Conservation (phyloP, 2,113 vertebrate species). For the Aldabrachelys gigantea region DNA sequence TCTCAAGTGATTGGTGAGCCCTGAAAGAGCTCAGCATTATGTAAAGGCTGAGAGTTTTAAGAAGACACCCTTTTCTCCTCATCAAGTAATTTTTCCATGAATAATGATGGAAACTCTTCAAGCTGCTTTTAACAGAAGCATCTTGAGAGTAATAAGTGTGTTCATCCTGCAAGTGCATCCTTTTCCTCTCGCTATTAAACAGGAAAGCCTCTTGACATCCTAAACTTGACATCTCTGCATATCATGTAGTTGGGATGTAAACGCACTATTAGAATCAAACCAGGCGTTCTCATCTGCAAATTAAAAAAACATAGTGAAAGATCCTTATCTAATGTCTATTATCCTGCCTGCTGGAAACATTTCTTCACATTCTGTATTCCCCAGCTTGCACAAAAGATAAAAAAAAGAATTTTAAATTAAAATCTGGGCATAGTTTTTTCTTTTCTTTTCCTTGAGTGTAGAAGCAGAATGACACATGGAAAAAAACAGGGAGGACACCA, state of each 20-base stretch:
- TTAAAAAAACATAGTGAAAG: neutral
- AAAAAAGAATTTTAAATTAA: neutral
- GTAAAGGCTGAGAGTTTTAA: neutral
- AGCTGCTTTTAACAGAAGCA: conserved; percentile 26
- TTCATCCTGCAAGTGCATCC: conserved; percentile 30
- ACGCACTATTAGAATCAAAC: neutral
- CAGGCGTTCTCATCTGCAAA: conserved; percentile 1
- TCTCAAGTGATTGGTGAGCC: neutral
- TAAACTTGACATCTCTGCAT: neutral
- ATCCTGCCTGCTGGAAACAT: neutral
- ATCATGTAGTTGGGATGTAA: neutral
- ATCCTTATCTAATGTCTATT: neutral
- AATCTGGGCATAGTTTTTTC: accelerated
- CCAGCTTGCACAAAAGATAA: neutral
- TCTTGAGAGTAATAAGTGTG: conserved; percentile 21
- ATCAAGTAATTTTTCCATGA: neutral
- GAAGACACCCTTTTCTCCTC: neutral
- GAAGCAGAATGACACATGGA: neutral
- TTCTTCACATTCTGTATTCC: neutral
- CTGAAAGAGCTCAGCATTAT: neutral
- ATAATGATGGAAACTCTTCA: conserved; percentile 10
- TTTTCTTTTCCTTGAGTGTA: neutral
- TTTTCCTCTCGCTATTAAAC: conserved; percentile 26
- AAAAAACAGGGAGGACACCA: neutral
- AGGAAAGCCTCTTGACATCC: neutral